Evolutionary conservation across 2,797 vertebrate genomes (phyloP).

Genomic region (Yasuhikotakia modesta): DNA sequence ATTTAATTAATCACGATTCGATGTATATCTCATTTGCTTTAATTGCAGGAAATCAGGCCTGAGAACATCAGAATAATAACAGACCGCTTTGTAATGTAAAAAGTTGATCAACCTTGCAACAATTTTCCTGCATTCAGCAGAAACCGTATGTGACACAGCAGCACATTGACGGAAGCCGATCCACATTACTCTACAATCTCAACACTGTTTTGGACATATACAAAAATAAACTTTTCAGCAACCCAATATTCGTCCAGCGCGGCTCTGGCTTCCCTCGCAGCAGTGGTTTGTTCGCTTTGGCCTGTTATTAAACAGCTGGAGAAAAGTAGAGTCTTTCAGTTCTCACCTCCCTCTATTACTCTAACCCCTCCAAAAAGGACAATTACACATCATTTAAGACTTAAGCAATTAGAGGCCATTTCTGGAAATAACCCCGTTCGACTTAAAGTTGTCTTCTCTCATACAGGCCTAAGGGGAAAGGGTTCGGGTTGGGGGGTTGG

Average conservation of each 20-base stretch:
- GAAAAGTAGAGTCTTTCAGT: slow-evolving; percentile 66
- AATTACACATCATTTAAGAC: slow-evolving; percentile 87
- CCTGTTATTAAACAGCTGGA: slow-evolving; percentile 69
- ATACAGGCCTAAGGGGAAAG: background rate
- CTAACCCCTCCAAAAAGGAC: slow-evolving; percentile 70
- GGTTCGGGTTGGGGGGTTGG: slow-evolving; percentile 15
- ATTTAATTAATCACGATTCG: slow-evolving; percentile 31
- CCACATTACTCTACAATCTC: slow-evolving; percentile 52
- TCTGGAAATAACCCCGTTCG: slow-evolving; percentile 73
- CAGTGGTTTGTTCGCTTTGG: slow-evolving; percentile 49
- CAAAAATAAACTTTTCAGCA: slow-evolving; percentile 59
- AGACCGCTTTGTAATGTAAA: slow-evolving; percentile 33
- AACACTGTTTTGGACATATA: slow-evolving; percentile 54
- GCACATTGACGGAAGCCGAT: slow-evolving; percentile 43
- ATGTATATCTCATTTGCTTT: slow-evolving; percentile 29
- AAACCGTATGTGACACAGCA: slow-evolving; percentile 41
- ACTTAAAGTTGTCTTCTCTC: slow-evolving; percentile 64
- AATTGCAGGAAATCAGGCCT: background rate
- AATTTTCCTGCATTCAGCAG: slow-evolving; percentile 36
- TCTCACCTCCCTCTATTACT: slow-evolving; percentile 67
- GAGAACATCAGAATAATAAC: slow-evolving; percentile 25
- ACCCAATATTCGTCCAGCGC: slow-evolving; percentile 55
- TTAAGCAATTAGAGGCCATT: slow-evolving; percentile 81
- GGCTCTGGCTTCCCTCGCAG: slow-evolving; percentile 57
- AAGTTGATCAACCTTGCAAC: slow-evolving; percentile 28